These are phyloP conservation scores for Gari tellinella DNA, from an alignment of 2,888 invertebrate genomes.

Conservation along the genomic window DNA sequence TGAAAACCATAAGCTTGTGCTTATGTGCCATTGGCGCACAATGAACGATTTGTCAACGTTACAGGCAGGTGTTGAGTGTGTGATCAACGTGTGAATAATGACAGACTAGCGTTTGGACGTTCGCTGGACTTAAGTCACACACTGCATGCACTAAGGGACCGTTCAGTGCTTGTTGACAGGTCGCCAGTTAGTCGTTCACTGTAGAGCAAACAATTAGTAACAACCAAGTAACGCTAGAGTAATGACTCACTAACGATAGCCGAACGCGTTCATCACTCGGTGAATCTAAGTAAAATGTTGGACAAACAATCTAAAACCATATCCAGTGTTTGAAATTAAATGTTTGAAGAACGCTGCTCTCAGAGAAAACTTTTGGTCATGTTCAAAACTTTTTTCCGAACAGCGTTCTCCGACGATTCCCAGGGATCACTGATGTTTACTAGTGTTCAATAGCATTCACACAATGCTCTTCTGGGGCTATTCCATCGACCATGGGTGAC, in stretches of 20 bases:
- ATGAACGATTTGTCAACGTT: slow-evolving; percentile 1
- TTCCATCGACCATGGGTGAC: too few relatives aligned
- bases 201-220: too few relatives aligned
- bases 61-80: neutral
- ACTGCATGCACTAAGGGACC: too few relatives aligned
- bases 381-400: neutral
- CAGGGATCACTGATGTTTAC: neutral
- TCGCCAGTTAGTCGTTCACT: too few relatives aligned
- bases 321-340: too few relatives aligned
- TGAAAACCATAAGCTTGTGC: slow-evolving; percentile 2
- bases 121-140: neutral
- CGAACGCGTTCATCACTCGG: too few relatives aligned
- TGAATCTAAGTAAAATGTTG: neutral
- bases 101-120: neutral
- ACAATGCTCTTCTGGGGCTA: neutral
- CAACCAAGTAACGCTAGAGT: too few relatives aligned
- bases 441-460: neutral
- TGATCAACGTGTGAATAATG: slow-evolving; percentile 1
- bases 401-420: too few relatives aligned
- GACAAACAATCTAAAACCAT: neutral
- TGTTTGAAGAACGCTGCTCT: too few relatives aligned
- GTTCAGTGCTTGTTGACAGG: too few relatives aligned
- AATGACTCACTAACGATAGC: too few relatives aligned
- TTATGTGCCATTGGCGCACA: neutral
- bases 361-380: too few relatives aligned